Evolutionary conservation across 2,113 vertebrate genomes (phyloP), one percentile per base, ranked within the genome.

Genomic region (Platichthys flesus): DNA sequence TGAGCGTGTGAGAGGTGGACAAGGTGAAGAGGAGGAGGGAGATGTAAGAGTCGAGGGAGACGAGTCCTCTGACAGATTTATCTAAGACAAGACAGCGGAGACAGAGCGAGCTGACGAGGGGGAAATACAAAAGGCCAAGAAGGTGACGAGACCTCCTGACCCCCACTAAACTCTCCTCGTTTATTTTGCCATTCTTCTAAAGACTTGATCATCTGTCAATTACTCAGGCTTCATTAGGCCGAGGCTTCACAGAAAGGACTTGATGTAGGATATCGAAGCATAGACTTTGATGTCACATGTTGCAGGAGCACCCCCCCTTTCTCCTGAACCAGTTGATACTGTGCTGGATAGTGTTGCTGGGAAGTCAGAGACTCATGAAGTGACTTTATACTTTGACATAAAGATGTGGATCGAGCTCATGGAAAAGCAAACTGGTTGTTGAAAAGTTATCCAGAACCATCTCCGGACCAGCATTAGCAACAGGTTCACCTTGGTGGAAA

Each of bases 11-110:
- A 16, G 66, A 2, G 63, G 49, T 58, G 78, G 67, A 77, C 23
- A 45, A 95, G 95, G 94, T 73, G 74, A 69, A 73, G 47, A 56
- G 47, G 68, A 63, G 40, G 69, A 66, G 67, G 59, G 35, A 51
- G 61, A 42, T 35, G 63, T 20, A 51, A 51, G 47, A 16, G 47
- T 18, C 40, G 2, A 42, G 40, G 49, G 35, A 68, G 54, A 68
- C 47, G 93, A 95, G 92, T 52, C 56, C 74, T 92, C 94, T 94
- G 95, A 96, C 95, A 95, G 94, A 96, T 95, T 95, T 94, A 95
- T 96, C 94, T 95, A 90, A 95, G 93, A 94, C 92, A 59, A 55
- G 49, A 87, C 92, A 92, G 93, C 95, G 10, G 94, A 95, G 94
- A 94, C 92, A 93, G 71, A 56, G n/a, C 58, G 76, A 49, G 4